Evolutionary conservation across 2,797 vertebrate genomes (phyloP).

Genomic region (Cyprinella venusta): DNA sequence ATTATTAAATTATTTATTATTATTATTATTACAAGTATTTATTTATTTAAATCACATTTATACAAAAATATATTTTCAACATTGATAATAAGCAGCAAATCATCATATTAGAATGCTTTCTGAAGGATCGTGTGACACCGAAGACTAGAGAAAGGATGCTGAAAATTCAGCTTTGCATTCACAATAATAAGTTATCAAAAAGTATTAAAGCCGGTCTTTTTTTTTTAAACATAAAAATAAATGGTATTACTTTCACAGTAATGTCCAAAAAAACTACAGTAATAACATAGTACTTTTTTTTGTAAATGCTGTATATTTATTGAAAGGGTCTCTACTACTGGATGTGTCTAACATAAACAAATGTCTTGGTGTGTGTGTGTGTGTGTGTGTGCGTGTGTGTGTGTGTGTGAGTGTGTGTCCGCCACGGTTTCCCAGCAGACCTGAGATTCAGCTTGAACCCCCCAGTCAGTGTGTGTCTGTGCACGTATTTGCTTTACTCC

Average conservation of each 20-base stretch:
- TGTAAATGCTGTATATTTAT: neutral
- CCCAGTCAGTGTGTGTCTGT: conserved; percentile 30
- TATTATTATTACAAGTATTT: too few species aligned
- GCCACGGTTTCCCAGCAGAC: conserved; percentile 46
- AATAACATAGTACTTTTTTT: neutral
- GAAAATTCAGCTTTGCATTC: neutral
- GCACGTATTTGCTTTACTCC: conserved; percentile 64
- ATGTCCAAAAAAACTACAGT: neutral
- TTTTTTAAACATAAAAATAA: neutral
- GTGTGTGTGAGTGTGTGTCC: conserved; percentile 1
- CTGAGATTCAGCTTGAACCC: conserved; percentile 20
- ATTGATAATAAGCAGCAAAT: neutral
- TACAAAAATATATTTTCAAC: neutral
- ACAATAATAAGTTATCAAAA: neutral
- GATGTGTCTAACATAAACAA: conserved; percentile 5
- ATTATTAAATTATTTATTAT: too few species aligned
- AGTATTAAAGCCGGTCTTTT: neutral
- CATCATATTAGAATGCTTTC: too few species aligned
- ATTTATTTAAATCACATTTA: neutral
- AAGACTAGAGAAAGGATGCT: neutral
- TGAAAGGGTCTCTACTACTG: neutral
- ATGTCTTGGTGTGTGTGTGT: neutral
- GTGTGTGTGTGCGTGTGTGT: neutral
- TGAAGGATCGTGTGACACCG: neutral
- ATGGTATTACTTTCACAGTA: neutral